These are phyloP conservation scores for Eptatretus burgeri DNA, from an alignment of 2,113 vertebrate species.

Conservation along the genomic window DNA sequence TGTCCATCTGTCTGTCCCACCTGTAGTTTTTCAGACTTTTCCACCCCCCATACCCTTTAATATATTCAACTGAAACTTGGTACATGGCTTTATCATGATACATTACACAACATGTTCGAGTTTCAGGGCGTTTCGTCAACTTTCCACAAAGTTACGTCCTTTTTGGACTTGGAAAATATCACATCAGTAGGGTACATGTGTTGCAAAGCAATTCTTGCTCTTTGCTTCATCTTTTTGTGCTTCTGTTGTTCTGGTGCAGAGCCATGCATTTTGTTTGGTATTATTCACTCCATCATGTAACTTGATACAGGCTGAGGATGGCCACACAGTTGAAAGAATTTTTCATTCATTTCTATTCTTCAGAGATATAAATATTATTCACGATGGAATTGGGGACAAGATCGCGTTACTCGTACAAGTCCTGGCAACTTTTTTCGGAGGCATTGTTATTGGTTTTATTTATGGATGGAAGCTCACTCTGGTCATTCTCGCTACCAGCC, in stretches of 20 bases:
- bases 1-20: too few relatives aligned
- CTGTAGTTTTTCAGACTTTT: too few relatives aligned
- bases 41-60: too few relatives aligned
- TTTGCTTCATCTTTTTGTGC: neutral
- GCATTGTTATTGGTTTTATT: conserved; percentile 23
- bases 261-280: too few relatives aligned
- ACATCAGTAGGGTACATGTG: too few relatives aligned
- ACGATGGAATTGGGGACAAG: conserved; percentile 25
- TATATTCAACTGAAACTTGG: too few relatives aligned
- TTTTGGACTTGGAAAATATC: too few relatives aligned
- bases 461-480: conserved; percentile 28
- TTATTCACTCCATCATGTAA: neutral
- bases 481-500: conserved; percentile 25
- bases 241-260: neutral
- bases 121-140: too few relatives aligned
- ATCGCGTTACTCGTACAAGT: conserved; percentile 21
- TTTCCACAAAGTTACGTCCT: too few relatives aligned
- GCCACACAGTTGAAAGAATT: neutral
- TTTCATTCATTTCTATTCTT: conserved; percentile 9
- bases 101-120: too few relatives aligned
- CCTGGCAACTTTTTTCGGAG: conserved; percentile 18
- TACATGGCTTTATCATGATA: too few relatives aligned
- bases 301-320: neutral
- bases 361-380: conserved; percentile 30
- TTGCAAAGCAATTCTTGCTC: too few relatives aligned